Evolutionary conservation across 1,140 invertebrate genomes (phyloP), one percentile per base, ranked within the genome.

Genomic region (Apis cerana): DNA sequence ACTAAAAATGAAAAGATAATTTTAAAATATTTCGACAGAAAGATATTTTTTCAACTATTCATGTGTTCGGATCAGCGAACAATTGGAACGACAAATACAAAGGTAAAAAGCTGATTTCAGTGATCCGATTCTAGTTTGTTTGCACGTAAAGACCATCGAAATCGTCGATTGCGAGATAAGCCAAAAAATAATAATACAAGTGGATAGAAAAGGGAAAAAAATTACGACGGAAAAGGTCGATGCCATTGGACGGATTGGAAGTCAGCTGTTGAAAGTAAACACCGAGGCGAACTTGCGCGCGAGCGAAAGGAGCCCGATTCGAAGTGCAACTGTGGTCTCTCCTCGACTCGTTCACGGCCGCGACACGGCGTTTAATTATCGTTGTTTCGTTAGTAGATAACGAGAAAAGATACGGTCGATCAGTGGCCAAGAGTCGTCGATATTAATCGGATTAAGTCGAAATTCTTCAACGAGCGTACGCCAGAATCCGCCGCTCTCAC

Each of bases 351-450:
- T 52, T 76, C 68, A 64, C 33, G 52, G 52, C 4, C 80, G 54
- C 17, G 71, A 58, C 69, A 64, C 48, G 70, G 33, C n/a, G 62
- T 56, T 76, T 65, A 75, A 82, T 76, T 82, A 75, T 65, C 78
- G 70, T 72, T 27, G 17, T 52, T 75, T 23, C 43, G 50, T 68
- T 68, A 61, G 7, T 9, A 15, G 64, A 76, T 68, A 74, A n/a
- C 75, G 27, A 15, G 74, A 19, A 43, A 43, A 43, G 33, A 43
- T 48, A 43, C 17, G 15, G 50, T 48, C 59, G 33, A 79, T 79
- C 50, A 21, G n/a, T 12, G 52, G 48, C 19, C 17, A 70, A 61
- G n/a, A 59, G 43, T 17, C 61, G n/a, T 67, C 79, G 70, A 59
- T 59, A 74, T 74, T 59, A 74, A 74, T 74, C 71, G 17, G 17